These are phyloP conservation scores for Dissostichus mawsoni DNA, from an alignment of 2,113 vertebrate genomes.

Conservation along the genomic window DNA sequence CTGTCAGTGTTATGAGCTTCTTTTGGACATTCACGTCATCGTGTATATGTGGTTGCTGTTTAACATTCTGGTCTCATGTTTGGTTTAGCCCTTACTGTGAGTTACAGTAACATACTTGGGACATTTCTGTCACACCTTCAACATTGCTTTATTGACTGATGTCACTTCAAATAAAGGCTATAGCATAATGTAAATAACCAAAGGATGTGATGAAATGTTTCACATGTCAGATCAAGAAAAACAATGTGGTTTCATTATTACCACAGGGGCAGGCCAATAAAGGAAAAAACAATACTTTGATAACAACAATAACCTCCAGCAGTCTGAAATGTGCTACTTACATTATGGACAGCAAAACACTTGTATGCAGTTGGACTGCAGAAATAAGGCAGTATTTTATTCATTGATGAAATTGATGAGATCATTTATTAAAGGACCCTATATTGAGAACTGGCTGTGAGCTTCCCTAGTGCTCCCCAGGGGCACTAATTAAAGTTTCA, in stretches of 20 bases:
- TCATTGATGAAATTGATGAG: constrained; percentile 41
- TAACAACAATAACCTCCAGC: too few species aligned
- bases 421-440: constrained; percentile 30
- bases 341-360: too few species aligned
- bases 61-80: too few species aligned
- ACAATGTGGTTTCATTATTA: too few species aligned
- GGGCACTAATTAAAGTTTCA: constrained; percentile 44
- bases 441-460: constrained; percentile 1
- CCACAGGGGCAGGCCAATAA: too few species aligned
- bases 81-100: too few species aligned
- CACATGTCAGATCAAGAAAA: too few species aligned
- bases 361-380: too few species aligned
- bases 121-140: neutral
- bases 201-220: too few species aligned
- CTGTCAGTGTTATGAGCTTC: neutral
- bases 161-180: neutral
- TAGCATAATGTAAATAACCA: neutral
- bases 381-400: neutral
- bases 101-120: neutral
- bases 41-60: neutral
- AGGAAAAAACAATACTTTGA: too few species aligned
- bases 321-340: too few species aligned
- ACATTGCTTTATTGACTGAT: neutral
- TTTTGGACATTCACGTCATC: neutral
- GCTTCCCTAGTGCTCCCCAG: constrained; percentile 5